Base-by-base conservation (phyloP, 2,888 invertebrate species). In the Dryomyza anilis region DNA sequence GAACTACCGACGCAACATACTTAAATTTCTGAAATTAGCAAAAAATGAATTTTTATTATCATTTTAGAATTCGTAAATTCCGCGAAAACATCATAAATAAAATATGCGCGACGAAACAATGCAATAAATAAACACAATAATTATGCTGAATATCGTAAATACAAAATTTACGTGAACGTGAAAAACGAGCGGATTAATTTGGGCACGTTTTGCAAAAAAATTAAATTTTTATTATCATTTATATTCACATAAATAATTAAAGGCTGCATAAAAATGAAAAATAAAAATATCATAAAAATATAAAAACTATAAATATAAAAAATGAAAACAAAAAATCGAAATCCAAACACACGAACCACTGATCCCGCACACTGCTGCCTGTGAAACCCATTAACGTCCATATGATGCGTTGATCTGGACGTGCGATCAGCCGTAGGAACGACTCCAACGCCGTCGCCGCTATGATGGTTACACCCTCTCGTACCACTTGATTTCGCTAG, bases 181-280 rank as follows among this genome's bases (percentile, higher is more conserved):
- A n/a, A 21, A n/a, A 52, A 52, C 7, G 27, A 52, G 27, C 21
- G 12, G 23, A 48, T 50, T 64, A 64, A 64, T 58, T 48, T 58
- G 64, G 52, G 57, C 64, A 64, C 64, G 64, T 57, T 52, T 58
- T 45, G 48, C 52, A 61, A 45, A 53, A 53, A 61, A 61, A 61
- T 61, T 61, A 43, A 43, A 53, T 53, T 53, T 61, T 61, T 61
- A 61, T 61, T 61, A 61, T 19, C 53, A 61, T 61, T 61, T 61
- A 60, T 61, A 53, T 61, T 61, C 53, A 29, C 19, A 61, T 61
- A 61, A 61, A 61, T 43, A 53, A 52, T 52, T 61, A 53, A 39
- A 61, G 45, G n/a, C 43, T n/a, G 7, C 3, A 56, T 19, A 29
- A 43, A 7, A 25, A 25, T 2, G 45, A n/a, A 43, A 14, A 29